A percentile compares a stretch with the other conserved stretches of the same genome.
phyloP scores from a whole-genome alignment of 2,888 invertebrate species.

The Tridacna gigas region DNA sequence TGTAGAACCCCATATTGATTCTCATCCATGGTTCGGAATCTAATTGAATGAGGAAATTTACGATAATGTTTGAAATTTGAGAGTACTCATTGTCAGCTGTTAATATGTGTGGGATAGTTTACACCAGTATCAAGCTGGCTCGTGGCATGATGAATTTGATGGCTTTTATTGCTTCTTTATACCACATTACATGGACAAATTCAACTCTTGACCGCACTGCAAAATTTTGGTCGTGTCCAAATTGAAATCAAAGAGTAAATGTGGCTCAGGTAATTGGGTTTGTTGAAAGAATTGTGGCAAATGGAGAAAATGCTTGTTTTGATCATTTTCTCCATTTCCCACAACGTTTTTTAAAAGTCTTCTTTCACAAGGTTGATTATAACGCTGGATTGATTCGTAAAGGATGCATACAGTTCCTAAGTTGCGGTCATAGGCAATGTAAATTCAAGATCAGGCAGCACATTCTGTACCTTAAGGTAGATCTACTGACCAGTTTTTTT shows the following conservation, averaged over 20 bases:
- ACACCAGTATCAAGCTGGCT: constrained; percentile 20
- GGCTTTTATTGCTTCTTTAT: no score
- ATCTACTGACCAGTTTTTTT: no score
- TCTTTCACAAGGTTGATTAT: no score
- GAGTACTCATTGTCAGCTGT: not conserved
- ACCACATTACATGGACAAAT: not conserved
- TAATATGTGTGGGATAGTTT: constrained; percentile 29
- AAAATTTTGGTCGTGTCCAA: not conserved
- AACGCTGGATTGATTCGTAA: no score
- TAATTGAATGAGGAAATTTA: constrained; percentile 26
- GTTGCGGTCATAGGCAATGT: no score
- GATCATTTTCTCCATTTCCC: no score
- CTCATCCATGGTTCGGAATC: constrained; percentile 1
- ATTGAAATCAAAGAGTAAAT: not conserved
- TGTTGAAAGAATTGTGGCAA: not conserved
- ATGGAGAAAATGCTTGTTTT: not conserved
- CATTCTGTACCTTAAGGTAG: no score
- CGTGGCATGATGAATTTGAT: not conserved
- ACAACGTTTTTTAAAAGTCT: no score
- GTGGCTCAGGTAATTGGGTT: not conserved
- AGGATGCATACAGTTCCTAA: no score
- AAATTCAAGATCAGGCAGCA: no score
- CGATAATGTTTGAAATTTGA: constrained; percentile 21
- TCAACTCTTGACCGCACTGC: not conserved
- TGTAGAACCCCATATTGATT: constrained; percentile 10